phyloP scores from a whole-genome alignment of 2,888 invertebrate genomes.

The Aphrophora alni region DNA sequence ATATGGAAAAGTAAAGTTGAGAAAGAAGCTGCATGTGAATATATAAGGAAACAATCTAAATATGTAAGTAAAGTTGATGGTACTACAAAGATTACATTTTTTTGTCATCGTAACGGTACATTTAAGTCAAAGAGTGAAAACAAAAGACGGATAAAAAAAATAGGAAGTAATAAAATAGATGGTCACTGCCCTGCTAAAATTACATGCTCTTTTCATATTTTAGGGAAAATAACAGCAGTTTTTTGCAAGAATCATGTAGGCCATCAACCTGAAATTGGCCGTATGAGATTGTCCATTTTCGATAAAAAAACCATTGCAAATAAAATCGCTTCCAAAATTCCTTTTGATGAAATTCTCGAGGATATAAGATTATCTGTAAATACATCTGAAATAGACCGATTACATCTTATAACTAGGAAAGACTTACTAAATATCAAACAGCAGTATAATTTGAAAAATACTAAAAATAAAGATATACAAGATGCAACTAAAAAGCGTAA shows the following conservation, averaged over 20 bases:
- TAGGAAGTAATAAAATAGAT: background rate
- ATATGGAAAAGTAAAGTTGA: background rate
- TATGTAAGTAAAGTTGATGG: background rate
- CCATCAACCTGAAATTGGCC: background rate
- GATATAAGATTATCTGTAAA: background rate
- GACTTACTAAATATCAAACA: background rate
- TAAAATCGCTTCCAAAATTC: background rate
- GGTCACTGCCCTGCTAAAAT: background rate
- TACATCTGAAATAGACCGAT: background rate
- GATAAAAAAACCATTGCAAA: background rate
- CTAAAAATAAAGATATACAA: too few relatives aligned
- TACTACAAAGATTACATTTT: background rate
- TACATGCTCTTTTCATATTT: background rate
- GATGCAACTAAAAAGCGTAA: background rate
- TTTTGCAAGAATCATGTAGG: background rate
- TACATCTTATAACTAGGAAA: background rate
- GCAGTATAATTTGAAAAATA: background rate
- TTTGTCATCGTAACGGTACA: background rate
- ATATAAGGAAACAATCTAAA: background rate
- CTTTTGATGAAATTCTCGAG: background rate
- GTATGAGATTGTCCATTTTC: background rate
- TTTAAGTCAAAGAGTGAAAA: background rate
- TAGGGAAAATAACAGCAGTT: background rate
- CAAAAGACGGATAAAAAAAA: background rate
- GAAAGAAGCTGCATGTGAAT: background rate